Evolutionary conservation across 37 sponge, comb jelly and placozoan genomes (phyloP).

Genomic region (Halichondria panicea): DNA sequence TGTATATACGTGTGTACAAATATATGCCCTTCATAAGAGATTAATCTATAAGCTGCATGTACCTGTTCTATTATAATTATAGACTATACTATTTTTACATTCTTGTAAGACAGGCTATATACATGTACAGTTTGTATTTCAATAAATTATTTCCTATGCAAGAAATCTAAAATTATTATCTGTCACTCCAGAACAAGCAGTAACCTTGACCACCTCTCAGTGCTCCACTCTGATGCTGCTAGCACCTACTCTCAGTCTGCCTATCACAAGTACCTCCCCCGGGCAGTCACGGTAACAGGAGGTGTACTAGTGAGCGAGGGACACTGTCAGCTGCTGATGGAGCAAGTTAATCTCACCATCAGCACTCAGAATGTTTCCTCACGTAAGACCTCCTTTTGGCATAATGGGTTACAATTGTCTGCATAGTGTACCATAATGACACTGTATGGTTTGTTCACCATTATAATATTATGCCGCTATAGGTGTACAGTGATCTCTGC

Average conservation of each 20-base stretch:
- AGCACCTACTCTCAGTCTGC: not conserved
- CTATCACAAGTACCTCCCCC: not conserved
- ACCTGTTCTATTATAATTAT: not conserved
- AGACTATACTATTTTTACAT: not conserved
- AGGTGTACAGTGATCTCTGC: too few relatives aligned
- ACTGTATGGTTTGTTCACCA: not conserved
- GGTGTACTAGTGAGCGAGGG: not conserved
- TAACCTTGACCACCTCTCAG: not conserved
- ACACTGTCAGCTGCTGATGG: not conserved
- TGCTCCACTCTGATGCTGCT: not conserved
- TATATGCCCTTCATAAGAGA: too few relatives aligned
- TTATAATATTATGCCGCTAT: not conserved
- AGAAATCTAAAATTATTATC: not conserved
- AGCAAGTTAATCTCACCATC: not conserved
- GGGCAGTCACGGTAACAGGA: constrained; percentile 4
- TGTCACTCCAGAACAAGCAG: not conserved
- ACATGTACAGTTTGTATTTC: not conserved
- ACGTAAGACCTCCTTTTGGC: not conserved
- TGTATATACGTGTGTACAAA: too few relatives aligned
- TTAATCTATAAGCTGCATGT: too few relatives aligned
- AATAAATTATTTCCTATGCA: not conserved
- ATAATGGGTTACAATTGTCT: not conserved
- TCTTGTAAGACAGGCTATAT: not conserved
- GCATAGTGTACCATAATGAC: too few relatives aligned
- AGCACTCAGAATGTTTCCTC: not conserved